These are phyloP conservation scores for Hymenopus coronatus DNA, from an alignment of 2,888 invertebrate species.

Conservation along the genomic window DNA sequence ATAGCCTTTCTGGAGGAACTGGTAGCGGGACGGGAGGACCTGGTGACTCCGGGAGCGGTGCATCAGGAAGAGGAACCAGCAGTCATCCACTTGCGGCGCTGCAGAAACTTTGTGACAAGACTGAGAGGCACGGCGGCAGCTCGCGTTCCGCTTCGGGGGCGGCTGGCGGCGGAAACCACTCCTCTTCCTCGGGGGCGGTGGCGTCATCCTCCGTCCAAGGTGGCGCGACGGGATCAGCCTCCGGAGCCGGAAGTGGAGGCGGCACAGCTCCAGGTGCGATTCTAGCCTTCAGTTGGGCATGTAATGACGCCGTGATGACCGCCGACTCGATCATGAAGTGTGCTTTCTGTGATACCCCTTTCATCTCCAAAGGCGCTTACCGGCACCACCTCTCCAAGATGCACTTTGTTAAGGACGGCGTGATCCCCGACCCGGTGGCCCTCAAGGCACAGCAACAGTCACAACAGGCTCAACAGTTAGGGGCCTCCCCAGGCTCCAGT, in stretches of 20 bases:
- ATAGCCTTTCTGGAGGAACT: constrained; percentile 68
- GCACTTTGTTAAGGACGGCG: constrained; percentile 93
- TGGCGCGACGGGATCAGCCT: constrained; percentile 38
- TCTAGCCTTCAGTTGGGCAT: constrained; percentile 90
- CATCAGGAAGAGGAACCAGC: constrained; percentile 57
- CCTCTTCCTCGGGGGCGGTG: constrained; percentile 44
- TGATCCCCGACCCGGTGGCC: constrained; percentile 71
- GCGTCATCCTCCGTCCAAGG: constrained; percentile 42
- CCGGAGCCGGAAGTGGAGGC: constrained; percentile 39
- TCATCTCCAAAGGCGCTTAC: constrained; percentile 95
- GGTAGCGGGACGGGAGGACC: constrained; percentile 37
- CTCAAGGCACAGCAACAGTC: constrained; percentile 55
- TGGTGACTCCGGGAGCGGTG: constrained; percentile 44
- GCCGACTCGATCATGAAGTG: constrained; percentile 89
- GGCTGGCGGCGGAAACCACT: constrained; percentile 43
- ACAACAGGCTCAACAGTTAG: constrained; percentile 34
- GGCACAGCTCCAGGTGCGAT: constrained; percentile 67
- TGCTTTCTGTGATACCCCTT: constrained; percentile 92
- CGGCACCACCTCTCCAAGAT: constrained; percentile 94
- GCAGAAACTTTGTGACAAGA: constrained; percentile 94
- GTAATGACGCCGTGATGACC: constrained; percentile 86
- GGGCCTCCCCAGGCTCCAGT: constrained; percentile 36
- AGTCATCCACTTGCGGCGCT: constrained; percentile 92
- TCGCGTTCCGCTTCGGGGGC: constrained; percentile 44
- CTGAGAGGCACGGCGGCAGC: constrained; percentile 67